Evolutionary conservation across 2,888 invertebrate species (phyloP), one percentile per base, ranked within the genome.

Genomic region (Mythimna ferrago): DNA sequence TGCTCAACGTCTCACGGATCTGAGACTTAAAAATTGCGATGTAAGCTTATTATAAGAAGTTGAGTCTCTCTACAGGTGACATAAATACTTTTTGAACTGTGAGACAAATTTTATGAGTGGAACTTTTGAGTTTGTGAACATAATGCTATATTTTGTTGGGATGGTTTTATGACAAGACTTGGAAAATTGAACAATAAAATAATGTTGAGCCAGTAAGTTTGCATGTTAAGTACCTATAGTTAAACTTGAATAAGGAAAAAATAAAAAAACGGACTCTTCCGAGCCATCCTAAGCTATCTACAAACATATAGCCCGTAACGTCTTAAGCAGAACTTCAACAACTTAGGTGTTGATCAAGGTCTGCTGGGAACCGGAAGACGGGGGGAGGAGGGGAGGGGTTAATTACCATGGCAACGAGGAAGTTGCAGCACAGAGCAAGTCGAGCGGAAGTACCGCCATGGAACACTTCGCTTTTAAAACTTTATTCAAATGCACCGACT

Each of bases 381-480:
- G 58, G 35, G n/a, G 26, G 56, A 35, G 7, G 58, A 3, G 48
- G n/a, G 10, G 72, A 56, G 41, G 62, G 10, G 26, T 70, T 82
- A 82, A 84, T 82, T 84, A 80, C 64, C 66, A 71, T 66, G 66
- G 67, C 73, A 54, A 61, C 74, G 76, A 35, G 53, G 38, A 76
- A 82, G 75, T 66, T 62, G 66, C 58, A 72, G 82, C 71, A 62
- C 71, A 51, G 62, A 62, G 69, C 54, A 44, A 76, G 71, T 60
- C 67, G 68, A 62, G 72, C 67, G 69, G 66, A 71, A 66, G 66
- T 60, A 16, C 66, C 73, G 71, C 73, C 78, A 64, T 76, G 53
- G 62, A 78, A 73, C 71, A 82, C 84, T 84, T 75, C 48, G 74
- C 84, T 78, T 76, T 82, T 73, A 82, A 84, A 84, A 84, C 73